Base-by-base conservation (phyloP, 2,797 vertebrate genomes). In the Chaetodon trifasciatus region DNA sequence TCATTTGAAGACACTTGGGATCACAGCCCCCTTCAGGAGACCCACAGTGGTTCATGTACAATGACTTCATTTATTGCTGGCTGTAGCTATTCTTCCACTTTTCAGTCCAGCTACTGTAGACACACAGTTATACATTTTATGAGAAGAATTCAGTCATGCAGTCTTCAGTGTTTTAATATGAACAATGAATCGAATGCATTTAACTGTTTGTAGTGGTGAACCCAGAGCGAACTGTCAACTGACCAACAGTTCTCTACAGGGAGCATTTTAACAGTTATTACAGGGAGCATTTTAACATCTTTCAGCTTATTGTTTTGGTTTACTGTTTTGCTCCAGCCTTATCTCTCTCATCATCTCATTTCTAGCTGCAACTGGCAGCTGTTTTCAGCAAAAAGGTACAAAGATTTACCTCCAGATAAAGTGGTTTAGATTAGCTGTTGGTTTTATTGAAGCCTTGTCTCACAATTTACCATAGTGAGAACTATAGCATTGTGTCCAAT, bases 1-100 rank as follows among this genome's bases (percentile, higher is more conserved):
- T 75, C 71, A 55, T 74, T 70, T 39, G 35, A 44, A 68, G 55
- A 65, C 60, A 66, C 70, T 47, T 39, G 40, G 66, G 70, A 77
- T 73, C 70, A 71, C 50, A 46, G 11, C 3, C 7, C 13, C 4
- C n/a, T 28, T 55, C 44, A 42, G 23, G 5, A 47, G 65, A 68
- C 46, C 62, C 40, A 21, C 23, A 44, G 5, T 63, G 39, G 11
- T 69, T 74, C 62, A 50, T 42, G 58, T 13, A 53, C 52, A 46
- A 44, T n/a, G 21, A 46, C 32, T 57, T 68, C 0, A 65, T 80
- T 71, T 68, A 69, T 53, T 50, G 42, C 37, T 35, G 39, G 28
- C n/a, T 35, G 1, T 24, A 6, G 35, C 23, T 50, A 39, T 39
- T 35, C 17, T 13, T 28, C 12, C 21, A 35, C 17, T 11, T 47